phyloP scores from a whole-genome alignment of 2,113 vertebrate species.

The Eptesicus fuscus region DNA sequence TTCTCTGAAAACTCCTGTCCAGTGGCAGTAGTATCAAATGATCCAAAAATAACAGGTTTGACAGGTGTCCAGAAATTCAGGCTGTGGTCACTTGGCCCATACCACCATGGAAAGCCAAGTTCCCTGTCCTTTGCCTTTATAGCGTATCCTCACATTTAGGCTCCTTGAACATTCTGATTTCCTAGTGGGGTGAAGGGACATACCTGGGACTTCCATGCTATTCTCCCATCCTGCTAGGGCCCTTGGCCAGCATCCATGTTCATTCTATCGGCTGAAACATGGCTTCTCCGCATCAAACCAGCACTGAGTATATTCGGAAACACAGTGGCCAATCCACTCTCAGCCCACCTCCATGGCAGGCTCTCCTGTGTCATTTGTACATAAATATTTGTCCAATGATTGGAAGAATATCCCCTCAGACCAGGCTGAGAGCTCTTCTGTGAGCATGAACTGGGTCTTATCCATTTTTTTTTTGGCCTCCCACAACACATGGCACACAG shows the following conservation, averaged over 20 bases:
- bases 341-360: not conserved
- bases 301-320: not conserved
- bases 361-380: not conserved
- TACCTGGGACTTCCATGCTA: not conserved
- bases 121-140: not conserved
- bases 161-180: not conserved
- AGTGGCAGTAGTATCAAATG: not conserved
- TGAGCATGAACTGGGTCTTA: not conserved
- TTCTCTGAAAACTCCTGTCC: not conserved
- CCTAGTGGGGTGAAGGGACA: not conserved
- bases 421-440: not conserved
- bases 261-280: not conserved
- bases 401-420: not conserved
- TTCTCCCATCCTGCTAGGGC: not conserved
- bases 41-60: not conserved
- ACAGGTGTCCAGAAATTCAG: not conserved
- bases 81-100: not conserved
- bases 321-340: not conserved
- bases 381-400: not conserved
- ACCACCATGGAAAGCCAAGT: not conserved
- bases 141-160: not conserved
- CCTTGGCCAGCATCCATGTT: not conserved
- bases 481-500: not conserved
- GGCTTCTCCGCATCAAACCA: not conserved
- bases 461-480: not conserved